Percentiles rank a stretch among this genome's conserved stretches.
Evolutionary conservation across 2,888 invertebrate genomes (phyloP).

Genomic region (Apamea sordens): DNA sequence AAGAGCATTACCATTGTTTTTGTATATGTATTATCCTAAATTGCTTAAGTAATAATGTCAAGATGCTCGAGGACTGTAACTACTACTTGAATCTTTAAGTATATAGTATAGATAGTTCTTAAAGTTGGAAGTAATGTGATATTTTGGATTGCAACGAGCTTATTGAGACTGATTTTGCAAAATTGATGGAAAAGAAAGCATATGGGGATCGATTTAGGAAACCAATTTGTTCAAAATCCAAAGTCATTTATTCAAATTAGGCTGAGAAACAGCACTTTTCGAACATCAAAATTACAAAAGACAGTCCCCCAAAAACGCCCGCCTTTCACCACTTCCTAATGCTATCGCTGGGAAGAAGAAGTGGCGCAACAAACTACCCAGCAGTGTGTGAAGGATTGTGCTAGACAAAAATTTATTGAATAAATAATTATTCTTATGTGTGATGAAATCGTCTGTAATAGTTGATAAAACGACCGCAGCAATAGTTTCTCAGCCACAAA

Average conservation of each 20-base stretch:
- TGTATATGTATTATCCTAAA: neutral
- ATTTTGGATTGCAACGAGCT: neutral
- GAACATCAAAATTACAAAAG: no score
- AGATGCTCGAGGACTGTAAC: neutral
- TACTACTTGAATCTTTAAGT: neutral
- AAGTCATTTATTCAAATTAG: no score
- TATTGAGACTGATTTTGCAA: neutral
- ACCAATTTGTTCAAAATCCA: neutral
- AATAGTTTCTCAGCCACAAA: slow-evolving; percentile 18
- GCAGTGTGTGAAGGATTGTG: neutral
- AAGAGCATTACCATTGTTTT: neutral
- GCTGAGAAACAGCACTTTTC: no score
- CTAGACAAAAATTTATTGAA: neutral
- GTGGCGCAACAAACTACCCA: no score
- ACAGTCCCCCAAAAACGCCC: no score
- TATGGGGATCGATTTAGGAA: neutral
- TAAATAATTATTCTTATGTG: neutral
- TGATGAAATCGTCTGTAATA: neutral
- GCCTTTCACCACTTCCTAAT: no score
- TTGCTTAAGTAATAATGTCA: neutral
- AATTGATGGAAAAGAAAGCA: neutral
- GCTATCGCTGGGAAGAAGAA: no score
- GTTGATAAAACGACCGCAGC: neutral
- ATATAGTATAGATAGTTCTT: neutral
- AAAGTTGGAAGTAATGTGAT: neutral